Evolutionary conservation across 2,888 invertebrate genomes (phyloP).

Genomic region (Patella depressa): DNA sequence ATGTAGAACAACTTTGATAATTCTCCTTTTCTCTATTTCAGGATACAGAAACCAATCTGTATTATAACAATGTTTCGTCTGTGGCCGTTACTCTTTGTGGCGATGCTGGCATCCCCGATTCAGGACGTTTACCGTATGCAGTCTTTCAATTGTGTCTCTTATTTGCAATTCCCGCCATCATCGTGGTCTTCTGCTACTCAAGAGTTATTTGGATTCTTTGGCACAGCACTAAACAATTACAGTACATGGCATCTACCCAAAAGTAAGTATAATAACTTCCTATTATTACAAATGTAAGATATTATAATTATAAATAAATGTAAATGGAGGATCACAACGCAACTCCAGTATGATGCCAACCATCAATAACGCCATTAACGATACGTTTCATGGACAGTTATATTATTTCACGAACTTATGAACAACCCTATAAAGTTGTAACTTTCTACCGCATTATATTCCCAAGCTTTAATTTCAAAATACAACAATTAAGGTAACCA

Average conservation of each 20-base stretch:
- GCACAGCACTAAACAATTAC: constrained; percentile 69
- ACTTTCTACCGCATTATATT: too few relatives aligned
- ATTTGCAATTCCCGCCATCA: constrained; percentile 66
- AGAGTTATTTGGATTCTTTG: constrained; percentile 70
- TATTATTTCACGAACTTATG: too few relatives aligned
- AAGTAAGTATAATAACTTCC: constrained; percentile 21
- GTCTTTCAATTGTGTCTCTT: constrained; percentile 69
- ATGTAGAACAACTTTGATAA: too few relatives aligned
- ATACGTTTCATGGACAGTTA: too few relatives aligned
- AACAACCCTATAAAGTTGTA: too few relatives aligned
- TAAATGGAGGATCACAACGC: too few relatives aligned
- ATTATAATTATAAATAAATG: background rate
- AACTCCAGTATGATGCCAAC: too few relatives aligned
- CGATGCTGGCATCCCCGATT: constrained; percentile 39
- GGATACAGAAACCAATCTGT: constrained; percentile 45
- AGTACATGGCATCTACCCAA: constrained; percentile 57
- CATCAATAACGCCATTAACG: too few relatives aligned
- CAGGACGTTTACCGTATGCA: constrained; percentile 52
- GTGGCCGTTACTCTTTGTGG: constrained; percentile 46
- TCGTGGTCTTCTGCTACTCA: constrained; percentile 70
- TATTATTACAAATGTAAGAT: too few relatives aligned
- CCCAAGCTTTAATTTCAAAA: too few relatives aligned
- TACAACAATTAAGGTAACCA: too few relatives aligned
- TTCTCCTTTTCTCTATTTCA: constrained; percentile 17
- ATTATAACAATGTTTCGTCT: constrained; percentile 47